Evolutionary conservation across 2,888 invertebrate genomes (phyloP).

Genomic region (Girardia tigrina): DNA sequence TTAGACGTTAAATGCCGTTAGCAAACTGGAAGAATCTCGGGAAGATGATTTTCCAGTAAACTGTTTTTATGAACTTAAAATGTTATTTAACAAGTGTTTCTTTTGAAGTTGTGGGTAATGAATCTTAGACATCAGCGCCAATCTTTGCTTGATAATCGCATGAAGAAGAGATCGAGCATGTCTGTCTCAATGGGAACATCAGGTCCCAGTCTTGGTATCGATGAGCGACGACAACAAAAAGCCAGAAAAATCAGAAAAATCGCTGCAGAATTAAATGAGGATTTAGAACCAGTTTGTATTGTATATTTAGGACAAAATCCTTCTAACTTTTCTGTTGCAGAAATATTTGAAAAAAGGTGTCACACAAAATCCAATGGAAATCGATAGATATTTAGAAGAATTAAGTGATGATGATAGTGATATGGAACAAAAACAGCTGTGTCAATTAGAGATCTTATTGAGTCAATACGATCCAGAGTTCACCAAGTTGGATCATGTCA

Average conservation of each 20-base stretch:
- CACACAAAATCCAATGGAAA: background rate
- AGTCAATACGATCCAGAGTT: conserved; percentile 68
- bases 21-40: conserved; percentile 31
- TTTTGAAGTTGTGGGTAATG: background rate
- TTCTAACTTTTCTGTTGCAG: background rate
- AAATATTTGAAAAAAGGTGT: background rate
- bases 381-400: conserved; percentile 14
- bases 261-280: conserved; percentile 8
- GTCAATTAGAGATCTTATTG: conserved; percentile 71
- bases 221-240: conserved; percentile 13
- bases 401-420: conserved; percentile 60
- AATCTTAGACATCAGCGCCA: background rate
- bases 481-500: conserved; percentile 43
- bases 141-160: conserved; percentile 25
- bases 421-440: conserved; percentile 70
- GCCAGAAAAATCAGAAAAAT: background rate
- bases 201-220: background rate
- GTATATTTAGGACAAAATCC: background rate
- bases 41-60: conserved; percentile 32
- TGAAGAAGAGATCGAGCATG: conserved; percentile 3
- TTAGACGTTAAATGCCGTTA: conserved; percentile 28
- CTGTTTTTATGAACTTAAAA: too few relatives aligned
- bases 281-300: background rate
- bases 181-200: background rate
- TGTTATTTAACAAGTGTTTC: background rate